phyloP scores from a whole-genome alignment of 1,140 invertebrate genomes.

The Solenopsis invicta region DNA sequence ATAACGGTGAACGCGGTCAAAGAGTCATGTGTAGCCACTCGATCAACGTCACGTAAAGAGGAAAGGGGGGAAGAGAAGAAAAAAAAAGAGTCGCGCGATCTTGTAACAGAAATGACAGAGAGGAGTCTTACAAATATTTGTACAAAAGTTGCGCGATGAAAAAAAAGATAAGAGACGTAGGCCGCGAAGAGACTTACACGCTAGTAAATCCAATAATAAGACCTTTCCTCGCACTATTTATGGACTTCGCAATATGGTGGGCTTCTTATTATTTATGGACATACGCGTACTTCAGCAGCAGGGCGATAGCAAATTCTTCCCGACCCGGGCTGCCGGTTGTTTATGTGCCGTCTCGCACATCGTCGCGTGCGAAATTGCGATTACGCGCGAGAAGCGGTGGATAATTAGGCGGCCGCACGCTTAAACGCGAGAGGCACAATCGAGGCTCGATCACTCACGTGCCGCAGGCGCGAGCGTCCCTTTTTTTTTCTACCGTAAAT shows the following conservation, averaged over 20 bases:
- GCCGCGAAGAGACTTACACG: neutral
- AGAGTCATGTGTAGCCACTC: slow-evolving; percentile 14
- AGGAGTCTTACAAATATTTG: neutral
- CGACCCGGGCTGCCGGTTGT: slow-evolving; percentile 5
- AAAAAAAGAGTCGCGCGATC: neutral
- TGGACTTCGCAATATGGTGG: slow-evolving; percentile 4
- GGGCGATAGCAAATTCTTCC: slow-evolving; percentile 30
- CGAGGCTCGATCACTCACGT: slow-evolving; percentile 47
- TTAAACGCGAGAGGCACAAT: slow-evolving; percentile 45
- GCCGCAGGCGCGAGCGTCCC: neutral
- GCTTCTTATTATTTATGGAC: slow-evolving; percentile 60
- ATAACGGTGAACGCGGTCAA: slow-evolving; percentile 3
- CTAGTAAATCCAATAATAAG: slow-evolving; percentile 33
- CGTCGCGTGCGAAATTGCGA: slow-evolving; percentile 59
- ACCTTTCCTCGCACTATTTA: slow-evolving; percentile 41
- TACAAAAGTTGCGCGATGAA: slow-evolving; percentile 25
- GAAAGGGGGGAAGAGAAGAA: neutral
- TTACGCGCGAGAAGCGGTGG: slow-evolving; percentile 54
- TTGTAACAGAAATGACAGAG: neutral
- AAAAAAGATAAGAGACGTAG: neutral
- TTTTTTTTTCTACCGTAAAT: slow-evolving; percentile 23
- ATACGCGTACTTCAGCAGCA: neutral
- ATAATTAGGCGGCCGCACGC: slow-evolving; percentile 59
- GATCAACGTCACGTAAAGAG: slow-evolving; percentile 31
- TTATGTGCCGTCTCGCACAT: slow-evolving; percentile 55